Evolutionary conservation across 1,140 invertebrate species (phyloP), one percentile per base, ranked within the genome.

Genomic region (Bathynomus jamesi): DNA sequence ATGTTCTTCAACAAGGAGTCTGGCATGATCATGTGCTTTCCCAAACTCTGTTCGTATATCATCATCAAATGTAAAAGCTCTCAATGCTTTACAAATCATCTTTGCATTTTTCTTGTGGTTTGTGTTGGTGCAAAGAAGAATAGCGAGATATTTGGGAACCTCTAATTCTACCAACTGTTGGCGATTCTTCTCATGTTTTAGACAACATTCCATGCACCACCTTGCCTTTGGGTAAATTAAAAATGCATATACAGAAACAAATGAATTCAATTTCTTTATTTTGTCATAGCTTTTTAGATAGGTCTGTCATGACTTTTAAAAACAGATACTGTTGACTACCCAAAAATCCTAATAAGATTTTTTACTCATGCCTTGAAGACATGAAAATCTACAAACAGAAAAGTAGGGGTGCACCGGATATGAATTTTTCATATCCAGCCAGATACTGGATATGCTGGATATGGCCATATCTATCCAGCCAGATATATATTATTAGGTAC

Each of bases 41-140:
- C 84, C 83, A 79, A 83, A 84, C n/a, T 81, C 81, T 7, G 84
- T 82, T 70, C 83, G 69, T 17, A 83, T 71, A 77, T 85, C 84
- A 80, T 85, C 84, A 79, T 85, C 84, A 27, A 82, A 76, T 2
- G 82, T 83, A 29, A 84, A 78, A 53, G 79, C 76, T 68, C 81
- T 71, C 0, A 84, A 72, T 13, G 79, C 72, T 60, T 70, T 73
- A 78, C 82, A 82, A 2, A 78, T 78, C 73, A 80, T 80, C 69
- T 79, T 81, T 5, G 83, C 78, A 13, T 25, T 70, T 62, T 60
- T 76, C 25, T 28, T 70, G 32, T 32, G 60, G n/a, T 63, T 25
- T n/a, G 21, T 69, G 65, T 76, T 79, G 29, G 27, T 62, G 77
- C 62, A 79, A 71, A 63, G 25, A 21, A 73, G 63, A 24, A 30